phyloP scores from a whole-genome alignment of 2,888 invertebrate genomes.

The Agrochola macilenta region DNA sequence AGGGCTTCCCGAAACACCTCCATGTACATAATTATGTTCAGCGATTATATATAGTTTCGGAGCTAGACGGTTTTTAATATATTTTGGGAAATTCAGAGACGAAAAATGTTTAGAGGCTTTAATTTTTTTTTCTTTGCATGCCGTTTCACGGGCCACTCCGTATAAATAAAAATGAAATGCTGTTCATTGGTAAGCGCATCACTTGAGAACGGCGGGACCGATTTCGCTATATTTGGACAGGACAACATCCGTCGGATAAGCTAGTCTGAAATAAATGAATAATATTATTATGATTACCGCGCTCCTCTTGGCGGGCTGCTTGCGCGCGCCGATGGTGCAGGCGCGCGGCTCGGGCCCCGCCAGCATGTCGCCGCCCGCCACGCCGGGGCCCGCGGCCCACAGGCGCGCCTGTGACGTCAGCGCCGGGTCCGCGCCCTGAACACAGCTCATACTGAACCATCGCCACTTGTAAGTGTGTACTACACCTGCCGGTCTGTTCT shows the following conservation, averaged over 20 bases:
- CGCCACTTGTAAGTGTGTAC: not conserved
- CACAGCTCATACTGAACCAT: not conserved
- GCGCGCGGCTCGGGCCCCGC: slow-evolving; percentile 60
- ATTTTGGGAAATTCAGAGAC: no score
- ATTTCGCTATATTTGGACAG: no score
- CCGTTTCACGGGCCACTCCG: no score
- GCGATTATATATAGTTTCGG: no score
- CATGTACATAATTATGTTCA: no score
- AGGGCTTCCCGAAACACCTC: no score
- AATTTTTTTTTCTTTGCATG: no score
- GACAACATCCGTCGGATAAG: no score
- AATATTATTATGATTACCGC: slow-evolving; percentile 15
- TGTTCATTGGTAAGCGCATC: no score
- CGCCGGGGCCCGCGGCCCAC: slow-evolving; percentile 77
- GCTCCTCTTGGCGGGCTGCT: slow-evolving; percentile 24
- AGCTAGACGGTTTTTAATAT: no score
- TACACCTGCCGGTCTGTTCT: not conserved
- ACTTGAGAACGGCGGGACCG: not conserved
- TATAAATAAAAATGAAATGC: not conserved
- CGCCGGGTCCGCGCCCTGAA: slow-evolving; percentile 62
- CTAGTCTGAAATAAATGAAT: slow-evolving; percentile 2
- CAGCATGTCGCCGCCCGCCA: slow-evolving; percentile 56
- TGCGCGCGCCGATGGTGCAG: slow-evolving; percentile 63
- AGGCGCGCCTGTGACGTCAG: slow-evolving; percentile 84
- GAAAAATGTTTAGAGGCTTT: no score